Evolutionary conservation across 2,888 invertebrate species (phyloP), one percentile per base, ranked within the genome.

Genomic region (Lepeophtheirus nordmannii): DNA sequence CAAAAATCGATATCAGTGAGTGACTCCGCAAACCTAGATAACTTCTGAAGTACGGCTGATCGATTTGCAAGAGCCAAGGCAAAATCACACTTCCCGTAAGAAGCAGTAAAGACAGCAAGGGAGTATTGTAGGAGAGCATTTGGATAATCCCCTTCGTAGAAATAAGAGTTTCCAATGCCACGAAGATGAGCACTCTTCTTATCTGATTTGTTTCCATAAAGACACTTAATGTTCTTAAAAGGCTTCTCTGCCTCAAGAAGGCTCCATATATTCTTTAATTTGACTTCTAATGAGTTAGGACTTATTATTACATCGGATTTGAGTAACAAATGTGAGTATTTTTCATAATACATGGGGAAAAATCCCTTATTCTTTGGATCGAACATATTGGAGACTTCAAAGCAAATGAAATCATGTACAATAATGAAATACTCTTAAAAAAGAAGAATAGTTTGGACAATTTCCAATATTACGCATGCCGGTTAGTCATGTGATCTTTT

Each of bases 61-160:
- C 63, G 53, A 30, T 63, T 63, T 10, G 53, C 63, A 20, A 53
- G 53, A 11, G 63, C 63, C 23, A 63, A 23, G 63, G 63, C 7
- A 10, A 56, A 20, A 56, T 56, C 56, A n/a, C 9, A 14, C 5
- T 46, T 20, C 9, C 20, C 53, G 14, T 1, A 20, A 11, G 53
- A 23, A 20, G 63, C 63, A 10, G 20, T 56, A 38, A 63, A 63
- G 17, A 63, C 56, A 9, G 63, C 63, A 17, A 23, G 46, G 1
- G 63, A 63, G 23, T 63, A 63, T 1, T 46, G 56, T 20, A 63
- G 20, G 7, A 46, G 56, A n/a, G 63, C 53, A 22, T 46, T 37
- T 23, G n/a, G 11, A 56, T 22, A 23, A 22, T 63, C 53, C 10
- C 53, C 53, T 20, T 41, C 46, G 23, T 63, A 63, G 56, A 63